Conservation (phyloP, 30 jellyfish, hydroid and myxozoan genomes). For the Pseudorhiza aurosa region DNA sequence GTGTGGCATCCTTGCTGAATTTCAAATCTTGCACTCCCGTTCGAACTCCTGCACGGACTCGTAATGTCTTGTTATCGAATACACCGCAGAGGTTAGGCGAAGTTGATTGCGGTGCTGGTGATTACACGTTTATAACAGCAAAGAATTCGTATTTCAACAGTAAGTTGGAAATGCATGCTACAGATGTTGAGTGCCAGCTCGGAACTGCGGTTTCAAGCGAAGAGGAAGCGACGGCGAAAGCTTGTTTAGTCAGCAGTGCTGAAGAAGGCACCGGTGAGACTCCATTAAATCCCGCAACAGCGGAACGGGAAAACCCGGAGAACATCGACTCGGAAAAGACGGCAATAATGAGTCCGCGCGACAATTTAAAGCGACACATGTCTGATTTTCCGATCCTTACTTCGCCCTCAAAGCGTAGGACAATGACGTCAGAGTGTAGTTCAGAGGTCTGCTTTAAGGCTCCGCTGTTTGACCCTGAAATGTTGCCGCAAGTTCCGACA, state of each 20-base stretch:
- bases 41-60: slow-evolving; percentile 78
- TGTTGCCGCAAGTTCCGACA: slow-evolving; percentile 15
- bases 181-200: neutral
- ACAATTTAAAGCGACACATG: neutral
- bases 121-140: slow-evolving; percentile 32
- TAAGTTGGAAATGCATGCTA: neutral
- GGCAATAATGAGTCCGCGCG: neutral
- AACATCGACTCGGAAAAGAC: neutral
- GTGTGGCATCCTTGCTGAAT: slow-evolving; percentile 37
- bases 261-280: neutral
- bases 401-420: slow-evolving; percentile 14
- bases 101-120: neutral
- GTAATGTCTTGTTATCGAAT: slow-evolving; percentile 51
- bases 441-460: slow-evolving; percentile 1
- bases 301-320: neutral
- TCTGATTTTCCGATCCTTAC: neutral
- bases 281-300: neutral
- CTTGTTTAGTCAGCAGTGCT: neutral
- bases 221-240: neutral
- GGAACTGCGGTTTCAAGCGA: neutral
- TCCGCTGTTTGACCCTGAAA: slow-evolving; percentile 23
- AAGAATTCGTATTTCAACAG: slow-evolving; percentile 42
- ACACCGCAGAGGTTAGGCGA: slow-evolving; percentile 17
- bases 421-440: neutral
- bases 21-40: slow-evolving; percentile 83